A percentile compares a stretch with the other conserved stretches of the same genome.
These are phyloP conservation scores for Galagoides demidoff DNA, from an alignment of 2,797 vertebrate species.

Conservation along the genomic window DNA sequence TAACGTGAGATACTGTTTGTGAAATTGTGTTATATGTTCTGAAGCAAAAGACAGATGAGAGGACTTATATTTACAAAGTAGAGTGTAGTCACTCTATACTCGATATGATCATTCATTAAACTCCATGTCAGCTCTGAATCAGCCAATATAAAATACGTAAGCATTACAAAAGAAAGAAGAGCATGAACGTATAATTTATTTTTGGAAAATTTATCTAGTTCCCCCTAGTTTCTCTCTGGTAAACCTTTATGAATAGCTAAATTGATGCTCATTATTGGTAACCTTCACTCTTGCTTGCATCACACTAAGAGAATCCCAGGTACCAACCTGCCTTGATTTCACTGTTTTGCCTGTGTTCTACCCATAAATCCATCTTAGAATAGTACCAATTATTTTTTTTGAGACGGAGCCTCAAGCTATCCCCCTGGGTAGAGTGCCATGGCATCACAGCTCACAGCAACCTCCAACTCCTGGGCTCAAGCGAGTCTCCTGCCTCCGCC, in stretches of 20 bases:
- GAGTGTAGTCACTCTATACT: neutral
- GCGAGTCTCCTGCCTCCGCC: no score
- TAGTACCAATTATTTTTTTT: neutral
- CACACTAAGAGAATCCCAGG: neutral
- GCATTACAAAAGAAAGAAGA: neutral
- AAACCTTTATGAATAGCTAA: neutral
- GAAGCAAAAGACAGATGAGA: neutral
- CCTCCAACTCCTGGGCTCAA: no score
- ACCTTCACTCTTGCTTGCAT: neutral
- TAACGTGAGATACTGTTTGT: neutral
- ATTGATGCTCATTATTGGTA: neutral
- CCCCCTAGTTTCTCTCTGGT: neutral
- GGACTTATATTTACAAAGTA: constrained; percentile 3
- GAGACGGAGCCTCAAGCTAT: no score
- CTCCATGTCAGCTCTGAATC: neutral
- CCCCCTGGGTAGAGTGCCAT: no score
- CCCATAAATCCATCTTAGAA: neutral
- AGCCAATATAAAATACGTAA: neutral
- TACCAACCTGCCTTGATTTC: neutral
- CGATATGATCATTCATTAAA: neutral
- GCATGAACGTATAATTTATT: neutral
- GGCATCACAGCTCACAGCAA: no score
- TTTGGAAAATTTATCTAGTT: neutral
- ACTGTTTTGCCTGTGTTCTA: neutral
- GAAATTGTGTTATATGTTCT: neutral